Evolutionary conservation across 2,797 vertebrate species (phyloP).

Genomic region (Poecile montanus): DNA sequence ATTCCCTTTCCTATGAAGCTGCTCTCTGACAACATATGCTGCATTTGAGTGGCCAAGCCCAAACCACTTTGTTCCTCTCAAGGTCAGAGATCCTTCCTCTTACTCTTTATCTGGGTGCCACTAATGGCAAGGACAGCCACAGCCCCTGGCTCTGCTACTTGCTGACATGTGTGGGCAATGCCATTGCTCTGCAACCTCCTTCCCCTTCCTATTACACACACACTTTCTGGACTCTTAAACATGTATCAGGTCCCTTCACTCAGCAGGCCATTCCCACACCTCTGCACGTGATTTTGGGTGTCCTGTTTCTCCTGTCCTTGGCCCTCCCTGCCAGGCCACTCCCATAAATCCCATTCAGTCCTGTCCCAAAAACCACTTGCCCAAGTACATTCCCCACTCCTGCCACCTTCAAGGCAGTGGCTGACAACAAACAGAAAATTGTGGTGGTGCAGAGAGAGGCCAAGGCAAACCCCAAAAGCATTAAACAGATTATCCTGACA

Average conservation of each 20-base stretch:
- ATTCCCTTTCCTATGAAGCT: neutral
- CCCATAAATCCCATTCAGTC: neutral
- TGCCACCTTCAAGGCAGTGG: neutral
- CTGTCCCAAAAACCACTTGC: neutral
- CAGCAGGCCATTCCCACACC: neutral
- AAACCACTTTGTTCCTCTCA: neutral
- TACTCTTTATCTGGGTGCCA: neutral
- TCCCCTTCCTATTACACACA: neutral
- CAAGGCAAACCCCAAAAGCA: neutral
- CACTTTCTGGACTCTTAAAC: neutral
- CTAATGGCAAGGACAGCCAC: neutral
- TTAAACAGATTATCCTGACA: neutral
- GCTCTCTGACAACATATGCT: accelerated
- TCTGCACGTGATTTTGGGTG: neutral
- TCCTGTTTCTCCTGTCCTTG: neutral
- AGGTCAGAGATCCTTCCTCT: neutral
- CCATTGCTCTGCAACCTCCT: neutral
- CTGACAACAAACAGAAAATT: neutral
- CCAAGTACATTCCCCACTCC: neutral
- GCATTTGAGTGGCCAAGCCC: neutral
- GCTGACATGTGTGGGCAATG: accelerated
- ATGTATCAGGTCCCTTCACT: accelerated
- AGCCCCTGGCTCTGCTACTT: neutral
- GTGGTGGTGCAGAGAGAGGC: neutral
- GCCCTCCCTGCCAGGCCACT: neutral